Evolutionary conservation across 2,113 vertebrate genomes (phyloP).

Genomic region (Elachura formosa): DNA sequence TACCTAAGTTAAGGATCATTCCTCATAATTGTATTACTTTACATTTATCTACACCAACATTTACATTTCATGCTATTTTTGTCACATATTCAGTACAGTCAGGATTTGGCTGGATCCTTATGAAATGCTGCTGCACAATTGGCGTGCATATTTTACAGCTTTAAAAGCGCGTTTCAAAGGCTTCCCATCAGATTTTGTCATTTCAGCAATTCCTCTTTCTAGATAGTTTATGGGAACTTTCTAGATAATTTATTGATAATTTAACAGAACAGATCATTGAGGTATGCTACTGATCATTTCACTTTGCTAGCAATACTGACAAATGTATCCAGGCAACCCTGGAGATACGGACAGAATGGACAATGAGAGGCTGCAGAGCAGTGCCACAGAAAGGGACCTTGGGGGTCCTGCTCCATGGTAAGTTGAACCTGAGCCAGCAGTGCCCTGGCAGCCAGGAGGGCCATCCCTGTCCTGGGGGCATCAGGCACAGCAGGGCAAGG

Average conservation of each 20-base stretch:
- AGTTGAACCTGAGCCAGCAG: rapidly evolving
- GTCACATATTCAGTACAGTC: background rate
- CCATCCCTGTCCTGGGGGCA: rapidly evolving
- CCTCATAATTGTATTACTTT: background rate
- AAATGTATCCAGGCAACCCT: background rate
- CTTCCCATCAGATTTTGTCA: background rate
- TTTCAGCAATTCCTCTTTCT: background rate
- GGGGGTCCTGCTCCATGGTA: rapidly evolving
- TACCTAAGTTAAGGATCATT: background rate
- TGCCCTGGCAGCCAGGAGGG: background rate
- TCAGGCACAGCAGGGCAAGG: background rate
- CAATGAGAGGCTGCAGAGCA: background rate
- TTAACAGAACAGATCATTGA: background rate
- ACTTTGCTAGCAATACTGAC: background rate
- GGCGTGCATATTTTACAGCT: background rate
- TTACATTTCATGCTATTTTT: background rate
- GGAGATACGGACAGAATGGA: rapidly evolving
- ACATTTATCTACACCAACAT: background rate
- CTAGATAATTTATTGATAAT: background rate
- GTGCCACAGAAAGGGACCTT: rapidly evolving
- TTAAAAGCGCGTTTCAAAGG: background rate
- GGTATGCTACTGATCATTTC: background rate
- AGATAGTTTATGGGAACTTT: background rate
- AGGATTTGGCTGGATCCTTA: background rate
- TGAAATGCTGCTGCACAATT: background rate